phyloP scores from a whole-genome alignment of 2,888 invertebrate genomes.

The Pterobdella sp. region DNA sequence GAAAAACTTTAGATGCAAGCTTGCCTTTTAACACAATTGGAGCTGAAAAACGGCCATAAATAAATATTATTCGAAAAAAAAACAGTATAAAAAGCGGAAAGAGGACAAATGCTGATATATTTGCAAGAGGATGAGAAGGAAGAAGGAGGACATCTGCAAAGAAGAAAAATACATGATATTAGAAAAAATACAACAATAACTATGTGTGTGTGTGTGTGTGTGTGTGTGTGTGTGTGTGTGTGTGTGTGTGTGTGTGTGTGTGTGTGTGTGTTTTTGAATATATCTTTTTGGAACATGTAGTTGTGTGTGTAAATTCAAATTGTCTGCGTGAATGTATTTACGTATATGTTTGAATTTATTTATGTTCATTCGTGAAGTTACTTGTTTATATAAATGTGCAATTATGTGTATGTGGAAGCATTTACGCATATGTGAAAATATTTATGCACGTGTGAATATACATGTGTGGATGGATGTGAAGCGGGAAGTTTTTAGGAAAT shows the following conservation, averaged over 20 bases:
- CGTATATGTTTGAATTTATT: not conserved
- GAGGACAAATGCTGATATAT: no score
- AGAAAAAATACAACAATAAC: not conserved
- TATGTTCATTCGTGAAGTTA: not conserved
- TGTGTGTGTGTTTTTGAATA: no score
- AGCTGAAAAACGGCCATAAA: no score
- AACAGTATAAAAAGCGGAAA: no score
- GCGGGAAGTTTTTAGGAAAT: no score
- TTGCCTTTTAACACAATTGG: no score
- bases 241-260: slow-evolving; percentile 9
- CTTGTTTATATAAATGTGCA: slow-evolving; percentile 4
- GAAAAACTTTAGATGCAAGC: no score
- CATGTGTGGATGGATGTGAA: no score
- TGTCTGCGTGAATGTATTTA: not conserved
- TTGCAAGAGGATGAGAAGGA: no score
- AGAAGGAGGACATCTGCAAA: no score
- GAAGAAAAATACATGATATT: not conserved
- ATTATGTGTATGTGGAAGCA: not conserved
- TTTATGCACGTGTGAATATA: slow-evolving; percentile 13
- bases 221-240: slow-evolving; percentile 9
- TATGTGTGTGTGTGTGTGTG: not conserved
- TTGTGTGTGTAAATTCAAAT: not conserved
- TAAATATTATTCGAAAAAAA: no score
- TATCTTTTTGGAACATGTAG: no score
- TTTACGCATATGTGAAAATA: not conserved